Conservation (phyloP, 35 echinoderm and acorn worm genomes). For the Antedon bifida region DNA sequence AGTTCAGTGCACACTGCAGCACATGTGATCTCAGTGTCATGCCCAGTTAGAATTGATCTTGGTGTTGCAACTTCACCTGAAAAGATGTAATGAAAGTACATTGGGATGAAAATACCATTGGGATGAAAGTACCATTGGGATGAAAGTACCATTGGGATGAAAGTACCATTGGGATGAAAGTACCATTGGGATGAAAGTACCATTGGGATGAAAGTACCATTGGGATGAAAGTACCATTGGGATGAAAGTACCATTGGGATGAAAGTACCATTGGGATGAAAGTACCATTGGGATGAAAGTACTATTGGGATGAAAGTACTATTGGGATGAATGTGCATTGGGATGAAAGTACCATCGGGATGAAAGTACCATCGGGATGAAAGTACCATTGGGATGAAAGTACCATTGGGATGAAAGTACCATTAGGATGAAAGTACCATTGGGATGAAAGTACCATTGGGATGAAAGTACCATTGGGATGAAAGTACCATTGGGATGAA, state of each 20-base stretch:
- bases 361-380: no score
- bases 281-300: no score
- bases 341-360: background rate
- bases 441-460: no score
- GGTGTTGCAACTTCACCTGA: conserved; percentile 92
- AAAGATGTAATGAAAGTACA: background rate
- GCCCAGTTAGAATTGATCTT: conserved; percentile 87
- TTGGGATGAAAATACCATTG: no score
- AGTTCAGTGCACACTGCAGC: conserved; percentile 89
- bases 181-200: background rate
- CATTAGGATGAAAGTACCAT: background rate
- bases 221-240: background rate
- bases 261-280: background rate
- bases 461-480: background rate
- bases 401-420: no score
- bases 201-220: no score
- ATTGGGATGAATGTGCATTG: no score
- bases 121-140: background rate
- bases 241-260: no score
- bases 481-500: no score
- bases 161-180: background rate
- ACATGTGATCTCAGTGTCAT: conserved; percentile 93
- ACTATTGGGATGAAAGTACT: no score
- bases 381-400: background rate
- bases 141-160: no score